A percentile compares a stretch with the other conserved stretches of the same genome.
These are phyloP conservation scores for Patagioenas fasciata DNA, from an alignment of 2,113 vertebrate genomes.

Conservation along the genomic window DNA sequence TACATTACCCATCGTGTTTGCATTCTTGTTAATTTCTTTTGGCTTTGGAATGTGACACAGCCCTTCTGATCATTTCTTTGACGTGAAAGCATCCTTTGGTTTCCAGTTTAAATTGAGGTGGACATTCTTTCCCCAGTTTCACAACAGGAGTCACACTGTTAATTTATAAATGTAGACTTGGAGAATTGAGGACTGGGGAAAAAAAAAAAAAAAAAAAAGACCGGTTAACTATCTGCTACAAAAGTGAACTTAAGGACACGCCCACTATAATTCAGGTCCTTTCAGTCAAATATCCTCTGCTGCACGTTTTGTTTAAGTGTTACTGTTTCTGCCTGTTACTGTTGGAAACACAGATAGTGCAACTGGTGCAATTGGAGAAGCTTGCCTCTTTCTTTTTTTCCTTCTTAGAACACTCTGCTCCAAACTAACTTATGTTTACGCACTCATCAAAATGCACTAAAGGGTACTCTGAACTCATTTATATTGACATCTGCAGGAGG, in stretches of 20 bases:
- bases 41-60: slow-evolving; percentile 98
- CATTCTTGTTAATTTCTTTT: slow-evolving; percentile 89
- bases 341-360: slow-evolving; percentile 86
- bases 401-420: slow-evolving; percentile 82
- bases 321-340: slow-evolving; percentile 82
- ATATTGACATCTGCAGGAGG: slow-evolving; percentile 83
- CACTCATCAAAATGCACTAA: slow-evolving; percentile 89
- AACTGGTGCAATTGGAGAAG: slow-evolving; percentile 86
- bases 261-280: slow-evolving; percentile 76
- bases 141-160: slow-evolving; percentile 86
- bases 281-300: slow-evolving; percentile 79
- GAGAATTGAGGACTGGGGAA: slow-evolving; percentile 76
- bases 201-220: slow-evolving; percentile 64
- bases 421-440: slow-evolving; percentile 80
- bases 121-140: slow-evolving; percentile 84
- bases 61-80: slow-evolving; percentile 91
- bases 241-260: slow-evolving; percentile 74
- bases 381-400: slow-evolving; percentile 80
- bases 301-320: slow-evolving; percentile 90
- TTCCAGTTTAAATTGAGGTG: slow-evolving; percentile 88
- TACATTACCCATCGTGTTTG: slow-evolving; percentile 91
- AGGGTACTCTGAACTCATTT: slow-evolving; percentile 86
- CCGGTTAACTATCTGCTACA: slow-evolving; percentile 74
- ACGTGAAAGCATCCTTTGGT: slow-evolving; percentile 87
- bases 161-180: slow-evolving; percentile 88